Evolutionary conservation across 2,113 vertebrate species (phyloP).

Genomic region (Pygoscelis antarcticus): DNA sequence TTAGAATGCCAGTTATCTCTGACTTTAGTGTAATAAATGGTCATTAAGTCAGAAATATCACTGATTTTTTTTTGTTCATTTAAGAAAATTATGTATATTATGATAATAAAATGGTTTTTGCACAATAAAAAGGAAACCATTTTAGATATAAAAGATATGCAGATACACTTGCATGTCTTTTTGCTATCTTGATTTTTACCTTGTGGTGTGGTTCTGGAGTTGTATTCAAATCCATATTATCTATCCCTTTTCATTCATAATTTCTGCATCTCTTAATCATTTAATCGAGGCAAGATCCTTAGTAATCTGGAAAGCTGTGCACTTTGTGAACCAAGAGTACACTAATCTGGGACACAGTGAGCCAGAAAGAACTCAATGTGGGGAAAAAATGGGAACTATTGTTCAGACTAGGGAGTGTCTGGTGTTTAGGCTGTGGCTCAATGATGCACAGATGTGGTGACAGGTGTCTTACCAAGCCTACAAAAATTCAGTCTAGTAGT

Average conservation of each 20-base stretch:
- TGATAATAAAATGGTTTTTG: not conserved
- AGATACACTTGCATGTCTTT: not conserved
- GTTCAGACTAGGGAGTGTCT: not conserved
- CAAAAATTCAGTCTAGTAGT: not conserved
- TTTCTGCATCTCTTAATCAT: not conserved
- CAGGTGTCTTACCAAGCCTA: not conserved
- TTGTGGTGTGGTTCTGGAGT: not conserved
- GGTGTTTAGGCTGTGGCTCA: not conserved
- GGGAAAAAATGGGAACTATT: not conserved
- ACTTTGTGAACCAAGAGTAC: not conserved
- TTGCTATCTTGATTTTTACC: not conserved
- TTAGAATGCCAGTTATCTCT: not conserved
- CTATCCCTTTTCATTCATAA: not conserved
- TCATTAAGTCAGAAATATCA: not conserved
- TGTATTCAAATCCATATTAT: not conserved
- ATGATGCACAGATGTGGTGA: not conserved
- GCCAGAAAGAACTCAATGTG: not conserved
- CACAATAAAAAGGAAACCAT: not conserved
- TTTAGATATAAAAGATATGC: not conserved
- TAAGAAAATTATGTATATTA: not conserved
- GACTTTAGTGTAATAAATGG: not conserved
- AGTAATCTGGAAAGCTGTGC: not conserved
- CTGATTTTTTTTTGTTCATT: not conserved
- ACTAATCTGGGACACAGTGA: not conserved
- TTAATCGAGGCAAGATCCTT: not conserved